These are phyloP conservation scores for Damaliscus lunatus DNA, from an alignment of 2,113 vertebrate species.

Conservation along the genomic window DNA sequence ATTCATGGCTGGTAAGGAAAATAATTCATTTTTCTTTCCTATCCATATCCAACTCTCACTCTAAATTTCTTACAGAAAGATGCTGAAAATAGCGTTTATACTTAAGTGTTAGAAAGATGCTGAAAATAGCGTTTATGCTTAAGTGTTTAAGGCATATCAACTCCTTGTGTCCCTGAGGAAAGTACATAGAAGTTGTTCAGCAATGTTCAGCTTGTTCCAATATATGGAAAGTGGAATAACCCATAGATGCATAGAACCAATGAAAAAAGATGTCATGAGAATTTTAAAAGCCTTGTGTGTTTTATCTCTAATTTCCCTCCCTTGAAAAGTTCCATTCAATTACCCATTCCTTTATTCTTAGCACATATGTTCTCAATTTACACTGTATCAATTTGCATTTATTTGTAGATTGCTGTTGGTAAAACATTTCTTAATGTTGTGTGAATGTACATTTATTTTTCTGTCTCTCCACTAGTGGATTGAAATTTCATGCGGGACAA, in stretches of 20 bases:
- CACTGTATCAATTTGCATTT: slow-evolving; percentile 36
- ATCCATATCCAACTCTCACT: background rate
- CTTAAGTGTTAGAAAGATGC: background rate
- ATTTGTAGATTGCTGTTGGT: slow-evolving; percentile 48
- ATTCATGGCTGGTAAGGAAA: background rate
- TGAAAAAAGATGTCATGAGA: background rate
- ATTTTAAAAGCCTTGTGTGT: background rate
- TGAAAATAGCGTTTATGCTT: background rate
- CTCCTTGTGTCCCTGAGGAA: background rate
- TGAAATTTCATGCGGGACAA: slow-evolving; percentile 20
- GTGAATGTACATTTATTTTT: slow-evolving; percentile 43
- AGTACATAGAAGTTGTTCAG: background rate
- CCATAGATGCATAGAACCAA: background rate
- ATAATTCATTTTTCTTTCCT: background rate
- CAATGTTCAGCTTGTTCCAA: background rate
- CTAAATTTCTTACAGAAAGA: background rate
- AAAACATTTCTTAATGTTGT: slow-evolving; percentile 59
- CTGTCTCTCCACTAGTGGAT: background rate
- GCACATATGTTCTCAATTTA: slow-evolving; percentile 58
- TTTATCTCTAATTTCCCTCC: slow-evolving; percentile 13
- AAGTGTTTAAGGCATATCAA: background rate
- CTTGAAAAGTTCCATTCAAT: slow-evolving; percentile 26
- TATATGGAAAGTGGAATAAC: background rate
- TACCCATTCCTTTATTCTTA: slow-evolving; percentile 55
- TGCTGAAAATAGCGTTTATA: background rate